These are phyloP conservation scores for Eumacrocentrus americanus DNA, from an alignment of 2,888 invertebrate species.

Conservation along the genomic window DNA sequence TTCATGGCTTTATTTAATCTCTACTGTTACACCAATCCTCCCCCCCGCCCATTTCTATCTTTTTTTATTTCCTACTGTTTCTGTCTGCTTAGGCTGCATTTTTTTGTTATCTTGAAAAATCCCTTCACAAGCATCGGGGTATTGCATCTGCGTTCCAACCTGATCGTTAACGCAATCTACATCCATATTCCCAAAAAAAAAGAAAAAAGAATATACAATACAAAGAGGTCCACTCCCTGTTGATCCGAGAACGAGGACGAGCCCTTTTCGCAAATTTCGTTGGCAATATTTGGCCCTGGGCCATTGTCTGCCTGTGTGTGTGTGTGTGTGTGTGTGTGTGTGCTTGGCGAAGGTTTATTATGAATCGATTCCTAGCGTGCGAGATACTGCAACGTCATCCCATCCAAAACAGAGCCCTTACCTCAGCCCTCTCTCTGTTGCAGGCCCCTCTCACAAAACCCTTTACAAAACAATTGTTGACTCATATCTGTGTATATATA, in stretches of 20 bases:
- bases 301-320: too few relatives aligned
- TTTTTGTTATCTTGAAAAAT: neutral
- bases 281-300: slow-evolving; percentile 55
- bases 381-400: slow-evolving; percentile 56
- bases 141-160: neutral
- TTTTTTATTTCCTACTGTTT: slow-evolving; percentile 30
- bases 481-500: slow-evolving; percentile 35
- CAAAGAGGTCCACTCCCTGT: neutral
- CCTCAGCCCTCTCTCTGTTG: neutral
- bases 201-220: too few relatives aligned
- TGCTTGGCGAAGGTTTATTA: slow-evolving; percentile 45
- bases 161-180: neutral
- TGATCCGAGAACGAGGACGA: neutral
- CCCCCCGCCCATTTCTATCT: slow-evolving; percentile 28
- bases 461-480: neutral
- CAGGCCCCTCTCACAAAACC: neutral
- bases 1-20: neutral
- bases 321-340: too few relatives aligned
- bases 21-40: neutral
- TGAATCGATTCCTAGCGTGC: slow-evolving; percentile 51
- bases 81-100: slow-evolving; percentile 23
- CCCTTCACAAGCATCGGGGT: neutral
- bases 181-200: neutral
- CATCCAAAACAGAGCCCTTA: slow-evolving; percentile 46
- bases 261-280: slow-evolving; percentile 47